Base-by-base conservation (phyloP, 2,888 invertebrate genomes). In the Colostygia pectinataria region DNA sequence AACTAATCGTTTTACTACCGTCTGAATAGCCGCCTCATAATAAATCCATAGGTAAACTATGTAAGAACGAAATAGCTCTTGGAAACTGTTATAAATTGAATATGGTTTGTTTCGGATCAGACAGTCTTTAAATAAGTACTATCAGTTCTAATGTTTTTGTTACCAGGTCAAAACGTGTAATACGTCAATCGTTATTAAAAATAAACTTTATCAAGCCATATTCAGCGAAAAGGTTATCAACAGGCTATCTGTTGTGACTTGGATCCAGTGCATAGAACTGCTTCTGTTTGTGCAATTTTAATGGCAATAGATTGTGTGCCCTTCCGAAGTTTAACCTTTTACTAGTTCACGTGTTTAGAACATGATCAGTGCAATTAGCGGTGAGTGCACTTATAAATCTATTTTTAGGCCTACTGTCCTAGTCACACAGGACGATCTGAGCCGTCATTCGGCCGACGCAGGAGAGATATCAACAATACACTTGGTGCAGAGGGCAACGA, bases 381-480 rank as follows among this genome's bases (percentile, higher is more conserved):
- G 15, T 33, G 18, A 13, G 2, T 36, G 32, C 20, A n/a, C 28
- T 31, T 29, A 10, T 36, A 32, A 34, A 12, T 52, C 8, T 41
- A 41, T 52, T 71, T 68, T 5, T 71, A 93, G 93, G 97, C 97
- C 6, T 96, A 96, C 67, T 97, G 97, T 71, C 94, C 94, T 15
- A 93, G 94, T 18, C 94, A 94, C 24, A 92, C 94, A 2, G 96
- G 97, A 23, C 91, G 97, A 48, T 96, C 96, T 0, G 96, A 96
- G 66, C 95, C 95, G 0, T 97, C 96, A 0, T 96, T 95, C 67
- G 97, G 96, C 0, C 91, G 94, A 55, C 92, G 93, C 43, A 91
- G 93, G 63, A 87, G 94, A 62, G 92, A 91, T 53, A 80, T 89
- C 23, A 90, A 90, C 62, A 71, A 79, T 0, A 90, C 89, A n/a